phyloP scores from a whole-genome alignment of 1,140 invertebrate genomes.

The Drosophila nebulosa region DNA sequence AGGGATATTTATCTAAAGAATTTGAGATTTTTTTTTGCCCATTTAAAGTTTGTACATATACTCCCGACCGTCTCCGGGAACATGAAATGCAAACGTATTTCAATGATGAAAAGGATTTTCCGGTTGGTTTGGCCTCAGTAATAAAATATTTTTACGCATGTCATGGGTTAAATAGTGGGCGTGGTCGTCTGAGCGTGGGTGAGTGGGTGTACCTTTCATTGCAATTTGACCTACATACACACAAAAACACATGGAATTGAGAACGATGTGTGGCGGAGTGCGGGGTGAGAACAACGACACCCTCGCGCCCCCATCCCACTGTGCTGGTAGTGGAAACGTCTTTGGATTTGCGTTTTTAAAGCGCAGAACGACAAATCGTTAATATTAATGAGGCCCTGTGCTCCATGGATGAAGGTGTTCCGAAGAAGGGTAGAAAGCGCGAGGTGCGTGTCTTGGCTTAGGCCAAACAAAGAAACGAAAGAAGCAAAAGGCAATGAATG shows the following conservation, averaged over 20 bases:
- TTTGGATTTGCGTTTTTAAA: constrained; percentile 9
- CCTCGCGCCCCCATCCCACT: background rate
- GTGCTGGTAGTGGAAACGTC: background rate
- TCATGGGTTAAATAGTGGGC: constrained; percentile 15
- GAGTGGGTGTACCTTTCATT: constrained; percentile 46
- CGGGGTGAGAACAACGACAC: constrained; percentile 1
- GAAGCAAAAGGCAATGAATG: background rate
- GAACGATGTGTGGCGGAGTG: background rate
- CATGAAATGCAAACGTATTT: background rate
- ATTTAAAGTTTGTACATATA: too few relatives aligned
- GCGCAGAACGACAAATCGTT: constrained; percentile 23
- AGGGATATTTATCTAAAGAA: too few relatives aligned
- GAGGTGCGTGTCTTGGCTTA: background rate
- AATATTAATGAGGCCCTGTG: constrained; percentile 53
- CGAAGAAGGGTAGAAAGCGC: background rate
- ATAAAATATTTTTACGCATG: constrained; percentile 11
- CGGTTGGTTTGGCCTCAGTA: background rate
- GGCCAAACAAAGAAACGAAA: background rate
- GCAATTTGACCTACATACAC: constrained; percentile 52
- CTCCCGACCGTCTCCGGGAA: too few relatives aligned
- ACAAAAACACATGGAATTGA: constrained; percentile 25
- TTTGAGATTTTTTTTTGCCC: too few relatives aligned
- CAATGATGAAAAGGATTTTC: background rate
- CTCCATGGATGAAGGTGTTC: constrained; percentile 11
- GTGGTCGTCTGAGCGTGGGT: constrained; percentile 8